Percentiles rank a stretch among this genome's conserved stretches.
phyloP scores from a whole-genome alignment of 2,797 vertebrate genomes.

The Sebastiscus tertius region DNA sequence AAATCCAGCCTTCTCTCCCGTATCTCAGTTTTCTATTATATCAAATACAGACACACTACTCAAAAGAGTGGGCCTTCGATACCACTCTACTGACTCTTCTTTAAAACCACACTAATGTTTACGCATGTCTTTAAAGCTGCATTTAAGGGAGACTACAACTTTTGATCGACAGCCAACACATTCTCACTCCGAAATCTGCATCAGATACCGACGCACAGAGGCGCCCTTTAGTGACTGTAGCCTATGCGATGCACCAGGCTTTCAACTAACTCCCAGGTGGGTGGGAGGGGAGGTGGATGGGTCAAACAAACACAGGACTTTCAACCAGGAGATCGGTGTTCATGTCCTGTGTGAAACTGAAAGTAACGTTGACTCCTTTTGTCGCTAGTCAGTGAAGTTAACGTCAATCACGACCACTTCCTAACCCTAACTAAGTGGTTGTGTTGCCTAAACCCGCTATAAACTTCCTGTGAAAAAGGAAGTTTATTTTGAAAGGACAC shows the following conservation, averaged over 20 bases:
- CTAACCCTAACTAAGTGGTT: too few relatives aligned
- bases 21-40: background rate
- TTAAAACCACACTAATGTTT: background rate
- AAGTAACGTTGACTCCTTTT: too few relatives aligned
- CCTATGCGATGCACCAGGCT: background rate
- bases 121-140: background rate
- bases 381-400: too few relatives aligned
- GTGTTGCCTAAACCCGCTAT: too few relatives aligned
- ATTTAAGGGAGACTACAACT: background rate
- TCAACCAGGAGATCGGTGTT: background rate
- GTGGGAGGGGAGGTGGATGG: background rate
- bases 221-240: background rate
- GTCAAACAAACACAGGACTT: background rate
- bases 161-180: background rate
- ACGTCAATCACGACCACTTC: fast-evolving
- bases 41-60: background rate
- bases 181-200: background rate
- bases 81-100: background rate
- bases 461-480: too few relatives aligned
- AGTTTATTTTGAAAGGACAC: too few relatives aligned
- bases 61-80: background rate
- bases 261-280: background rate
- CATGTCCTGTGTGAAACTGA: too few relatives aligned
- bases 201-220: background rate
- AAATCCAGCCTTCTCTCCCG: background rate